Evolutionary conservation across 2,888 invertebrate species (phyloP), one percentile per base, ranked within the genome.

Genomic region (Punctoribates punctum): DNA sequence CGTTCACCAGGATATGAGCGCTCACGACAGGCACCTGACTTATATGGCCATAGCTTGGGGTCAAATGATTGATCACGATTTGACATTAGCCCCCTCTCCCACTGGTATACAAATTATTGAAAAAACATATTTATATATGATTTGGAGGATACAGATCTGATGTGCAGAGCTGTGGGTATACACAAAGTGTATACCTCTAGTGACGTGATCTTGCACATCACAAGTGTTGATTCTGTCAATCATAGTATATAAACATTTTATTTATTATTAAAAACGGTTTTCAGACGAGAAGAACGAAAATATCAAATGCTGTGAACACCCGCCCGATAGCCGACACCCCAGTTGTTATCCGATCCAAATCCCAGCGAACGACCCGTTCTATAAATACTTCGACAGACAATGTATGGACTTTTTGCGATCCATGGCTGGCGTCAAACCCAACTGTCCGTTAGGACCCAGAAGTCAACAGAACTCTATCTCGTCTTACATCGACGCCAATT

Each of bases 1-100:
- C 0, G 82, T 93, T 0, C 86, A 93, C 54, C 88, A 89, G 78
- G 87, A 88, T 78, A 85, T 85, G 0, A 87, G 94, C 57, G 94
- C 89, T 87, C 94, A 94, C 83, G 94, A 95, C 85, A 94, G 94
- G 85, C 94, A 94, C 38, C 93, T 94, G 74, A 94, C 94, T 42
- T 93, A 94, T 81, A 92, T 94, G 91, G 83, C 93, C 78, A 93
- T 93, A 0, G 91, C 93, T 5, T 94, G 92, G 88, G 94, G 93
- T 0, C 93, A 94, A 85, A 93, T 94, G 84, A 82, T 94, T 27
- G 93, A 93, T 83, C 94, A 94, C 80, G 94, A 94, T 80, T 89
- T 94, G 76, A 93, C 93, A 0, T 91, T 92, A 11, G 93, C 93
- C 0, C 93, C 93, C 8, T 77, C 78, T 17, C 77, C 81, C 25